Evolutionary conservation across 2,113 vertebrate species (phyloP).

Genomic region (Pantherophis guttatus): DNA sequence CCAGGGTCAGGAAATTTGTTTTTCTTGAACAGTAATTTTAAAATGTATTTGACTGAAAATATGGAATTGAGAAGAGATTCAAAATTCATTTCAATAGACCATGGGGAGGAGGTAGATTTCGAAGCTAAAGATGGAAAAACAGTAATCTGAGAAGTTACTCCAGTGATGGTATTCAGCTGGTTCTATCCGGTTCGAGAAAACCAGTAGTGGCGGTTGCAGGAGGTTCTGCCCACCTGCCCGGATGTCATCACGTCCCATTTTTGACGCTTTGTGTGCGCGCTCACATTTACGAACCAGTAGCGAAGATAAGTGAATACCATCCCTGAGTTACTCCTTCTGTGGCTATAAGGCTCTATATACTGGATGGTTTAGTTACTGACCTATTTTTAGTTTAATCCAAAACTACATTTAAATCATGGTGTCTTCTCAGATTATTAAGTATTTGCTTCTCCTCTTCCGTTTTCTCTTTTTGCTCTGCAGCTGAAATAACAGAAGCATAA

Average conservation of each 20-base stretch:
- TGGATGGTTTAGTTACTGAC: not conserved
- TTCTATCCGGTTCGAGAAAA: too few species aligned
- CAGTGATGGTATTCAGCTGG: too few species aligned
- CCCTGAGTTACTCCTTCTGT: not conserved
- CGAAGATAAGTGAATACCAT: too few species aligned
- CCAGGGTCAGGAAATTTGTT: not conserved
- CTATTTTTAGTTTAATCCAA: accelerated
- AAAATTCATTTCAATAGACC: not conserved
- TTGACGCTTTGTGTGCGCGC: too few species aligned
- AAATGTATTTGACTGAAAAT: not conserved
- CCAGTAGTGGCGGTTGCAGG: too few species aligned
- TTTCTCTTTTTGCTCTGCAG: slow-evolving; percentile 23
- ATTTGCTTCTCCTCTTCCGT: slow-evolving; percentile 25
- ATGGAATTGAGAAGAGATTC: not conserved
- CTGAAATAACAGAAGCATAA: slow-evolving; percentile 31
- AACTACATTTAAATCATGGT: slow-evolving; percentile 22
- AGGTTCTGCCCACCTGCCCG: too few species aligned
- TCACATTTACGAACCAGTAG: too few species aligned
- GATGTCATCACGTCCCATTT: too few species aligned
- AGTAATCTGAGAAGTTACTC: not conserved
- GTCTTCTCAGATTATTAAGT: not conserved
- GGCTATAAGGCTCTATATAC: not conserved
- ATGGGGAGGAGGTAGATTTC: not conserved
- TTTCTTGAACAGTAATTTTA: not conserved
- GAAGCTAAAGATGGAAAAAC: not conserved